These are phyloP conservation scores for Schrankia costaestrigalis DNA, from an alignment of 2,888 invertebrate species.

Conservation along the genomic window DNA sequence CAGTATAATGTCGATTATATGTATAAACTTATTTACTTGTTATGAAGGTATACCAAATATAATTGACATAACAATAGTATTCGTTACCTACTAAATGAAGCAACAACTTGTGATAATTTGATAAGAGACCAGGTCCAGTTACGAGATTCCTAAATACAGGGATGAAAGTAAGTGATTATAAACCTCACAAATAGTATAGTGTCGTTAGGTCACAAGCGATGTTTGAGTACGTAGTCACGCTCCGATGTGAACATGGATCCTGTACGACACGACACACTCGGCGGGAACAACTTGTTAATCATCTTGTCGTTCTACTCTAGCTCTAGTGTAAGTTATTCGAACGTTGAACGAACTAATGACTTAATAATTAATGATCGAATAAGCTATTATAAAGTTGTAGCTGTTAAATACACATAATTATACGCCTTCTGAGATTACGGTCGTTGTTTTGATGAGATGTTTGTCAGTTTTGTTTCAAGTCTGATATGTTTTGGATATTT, in stretches of 20 bases:
- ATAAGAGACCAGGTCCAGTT: slow-evolving; percentile 46
- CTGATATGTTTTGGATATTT: slow-evolving; percentile 37
- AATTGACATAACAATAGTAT: slow-evolving; percentile 1
- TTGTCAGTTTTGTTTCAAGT: slow-evolving; percentile 29
- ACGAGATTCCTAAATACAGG: slow-evolving; percentile 56
- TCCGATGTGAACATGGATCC: too few relatives aligned
- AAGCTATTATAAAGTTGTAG: slow-evolving; percentile 59
- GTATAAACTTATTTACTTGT: slow-evolving; percentile 1
- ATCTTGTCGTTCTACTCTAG: slow-evolving; percentile 56
- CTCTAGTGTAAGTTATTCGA: slow-evolving; percentile 53
- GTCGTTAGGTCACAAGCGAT: not conserved
- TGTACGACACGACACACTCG: slow-evolving; percentile 45
- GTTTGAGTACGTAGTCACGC: too few relatives aligned
- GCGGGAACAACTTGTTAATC: slow-evolving; percentile 67
- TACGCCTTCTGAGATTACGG: slow-evolving; percentile 63
- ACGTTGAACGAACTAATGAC: slow-evolving; percentile 56
- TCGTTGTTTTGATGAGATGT: slow-evolving; percentile 34
- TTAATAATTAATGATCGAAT: slow-evolving; percentile 50
- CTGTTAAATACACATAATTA: slow-evolving; percentile 51
- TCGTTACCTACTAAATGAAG: slow-evolving; percentile 14
- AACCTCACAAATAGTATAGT: slow-evolving; percentile 35
- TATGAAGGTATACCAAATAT: slow-evolving; percentile 4
- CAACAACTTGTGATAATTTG: slow-evolving; percentile 38
- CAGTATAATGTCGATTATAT: slow-evolving; percentile 1
- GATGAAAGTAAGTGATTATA: slow-evolving; percentile 46